Evolutionary conservation across 2,888 invertebrate species (phyloP).

Genomic region (Desoria tigrina): DNA sequence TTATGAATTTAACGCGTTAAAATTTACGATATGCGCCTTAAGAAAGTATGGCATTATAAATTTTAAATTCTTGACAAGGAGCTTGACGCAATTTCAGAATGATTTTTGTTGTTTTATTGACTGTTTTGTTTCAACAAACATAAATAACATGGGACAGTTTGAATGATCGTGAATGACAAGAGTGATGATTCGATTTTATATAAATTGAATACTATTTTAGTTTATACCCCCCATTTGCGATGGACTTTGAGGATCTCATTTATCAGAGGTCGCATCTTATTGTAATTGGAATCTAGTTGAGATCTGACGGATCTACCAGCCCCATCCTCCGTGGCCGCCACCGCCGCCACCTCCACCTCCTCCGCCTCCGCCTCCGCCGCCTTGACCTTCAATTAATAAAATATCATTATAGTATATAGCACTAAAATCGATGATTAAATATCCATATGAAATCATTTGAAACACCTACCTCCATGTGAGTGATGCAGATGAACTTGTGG

Average conservation of each 20-base stretch:
- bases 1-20: too few relatives aligned
- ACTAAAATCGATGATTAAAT: too few relatives aligned
- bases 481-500: slow-evolving; percentile 22
- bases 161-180: slow-evolving; percentile 11
- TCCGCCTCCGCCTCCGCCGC: slow-evolving; percentile 3
- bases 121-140: not conserved
- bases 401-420: too few relatives aligned
- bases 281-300: not conserved
- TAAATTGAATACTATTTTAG: slow-evolving; percentile 9
- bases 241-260: slow-evolving; percentile 2
- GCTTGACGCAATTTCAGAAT: not conserved
- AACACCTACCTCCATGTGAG: not conserved
- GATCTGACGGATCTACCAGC: not conserved
- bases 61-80: too few relatives aligned
- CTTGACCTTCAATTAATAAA: not conserved
- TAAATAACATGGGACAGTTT: slow-evolving; percentile 13
- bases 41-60: too few relatives aligned
- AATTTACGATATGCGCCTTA: too few relatives aligned
- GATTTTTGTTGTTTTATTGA: slow-evolving; percentile 10
- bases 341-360: not conserved
- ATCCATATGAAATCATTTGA: too few relatives aligned
- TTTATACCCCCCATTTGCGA: slow-evolving; percentile 6
- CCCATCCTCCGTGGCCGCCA: not conserved
- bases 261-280: not conserved
- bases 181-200: not conserved